phyloP scores from a whole-genome alignment of 2,888 invertebrate species.

The Dione vanillae region DNA sequence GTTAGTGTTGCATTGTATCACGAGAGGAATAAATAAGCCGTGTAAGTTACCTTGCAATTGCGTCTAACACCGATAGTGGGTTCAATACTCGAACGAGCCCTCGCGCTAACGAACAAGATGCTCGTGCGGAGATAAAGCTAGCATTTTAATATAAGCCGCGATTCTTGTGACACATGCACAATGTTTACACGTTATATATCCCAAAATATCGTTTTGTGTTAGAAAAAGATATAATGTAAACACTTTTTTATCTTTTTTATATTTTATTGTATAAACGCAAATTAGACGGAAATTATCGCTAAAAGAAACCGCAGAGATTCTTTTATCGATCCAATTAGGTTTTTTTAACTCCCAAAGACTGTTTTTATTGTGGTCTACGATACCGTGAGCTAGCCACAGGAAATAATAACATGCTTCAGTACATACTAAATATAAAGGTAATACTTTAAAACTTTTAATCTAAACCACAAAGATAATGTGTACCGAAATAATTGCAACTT shows the following conservation, averaged over 20 bases:
- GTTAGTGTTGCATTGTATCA: constrained; percentile 32
- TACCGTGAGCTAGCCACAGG: constrained; percentile 59
- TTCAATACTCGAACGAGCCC: constrained; percentile 70
- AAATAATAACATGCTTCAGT: constrained; percentile 73
- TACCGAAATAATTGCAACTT: too few relatives aligned
- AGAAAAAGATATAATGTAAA: background rate
- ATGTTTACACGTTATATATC: background rate
- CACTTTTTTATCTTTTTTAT: background rate
- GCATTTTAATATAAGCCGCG: constrained; percentile 67
- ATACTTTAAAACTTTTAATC: background rate
- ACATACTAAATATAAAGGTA: constrained; percentile 25
- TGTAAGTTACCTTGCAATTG: constrained; percentile 56
- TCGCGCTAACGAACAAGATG: constrained; percentile 79
- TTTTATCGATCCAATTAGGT: constrained; percentile 56
- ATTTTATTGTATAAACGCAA: background rate
- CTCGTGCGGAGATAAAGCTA: constrained; percentile 69
- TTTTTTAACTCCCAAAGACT: constrained; percentile 53
- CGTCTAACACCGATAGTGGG: constrained; percentile 77
- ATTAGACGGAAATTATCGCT: constrained; percentile 29
- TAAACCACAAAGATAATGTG: background rate
- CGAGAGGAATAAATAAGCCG: constrained; percentile 45
- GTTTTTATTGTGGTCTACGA: constrained; percentile 57
- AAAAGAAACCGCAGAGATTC: constrained; percentile 59
- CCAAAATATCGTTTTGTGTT: constrained; percentile 14
- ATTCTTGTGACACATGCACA: constrained; percentile 38